These are phyloP conservation scores for Callimorpha dominula DNA, from an alignment of 2,888 invertebrate species.

Conservation along the genomic window DNA sequence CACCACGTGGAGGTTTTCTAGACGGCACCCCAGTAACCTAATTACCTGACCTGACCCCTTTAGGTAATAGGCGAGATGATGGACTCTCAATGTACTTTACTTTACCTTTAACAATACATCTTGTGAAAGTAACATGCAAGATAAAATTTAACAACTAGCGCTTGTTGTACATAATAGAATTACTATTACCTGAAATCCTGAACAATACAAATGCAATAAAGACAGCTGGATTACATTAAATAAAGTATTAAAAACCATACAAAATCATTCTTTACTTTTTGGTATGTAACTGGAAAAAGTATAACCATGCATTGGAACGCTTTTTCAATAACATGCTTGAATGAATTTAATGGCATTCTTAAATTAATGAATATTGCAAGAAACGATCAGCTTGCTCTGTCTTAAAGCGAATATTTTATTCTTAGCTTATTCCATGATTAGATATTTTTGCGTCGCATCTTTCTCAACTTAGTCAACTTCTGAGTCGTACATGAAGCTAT, in stretches of 20 bases:
- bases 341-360: not conserved
- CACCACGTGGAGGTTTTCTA: too few species aligned
- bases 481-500: not conserved
- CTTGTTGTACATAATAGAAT: not conserved
- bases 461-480: not conserved
- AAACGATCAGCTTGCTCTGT: not conserved
- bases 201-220: too few species aligned
- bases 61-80: not conserved
- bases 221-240: not conserved
- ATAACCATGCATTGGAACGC: not conserved
- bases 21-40: not conserved
- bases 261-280: not conserved
- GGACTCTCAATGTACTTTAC: not conserved
- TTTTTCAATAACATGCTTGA: constrained; percentile 4
- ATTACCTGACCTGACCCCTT: not conserved
- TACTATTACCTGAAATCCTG: not conserved
- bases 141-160: not conserved
- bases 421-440: not conserved
- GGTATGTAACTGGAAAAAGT: not conserved
- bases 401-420: not conserved
- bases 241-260: not conserved
- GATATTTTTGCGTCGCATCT: not conserved
- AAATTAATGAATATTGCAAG: not conserved
- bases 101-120: not conserved
- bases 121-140: not conserved